These are phyloP conservation scores for Drosophila prostipennis DNA, from an alignment of 2,888 invertebrate species.

Conservation along the genomic window DNA sequence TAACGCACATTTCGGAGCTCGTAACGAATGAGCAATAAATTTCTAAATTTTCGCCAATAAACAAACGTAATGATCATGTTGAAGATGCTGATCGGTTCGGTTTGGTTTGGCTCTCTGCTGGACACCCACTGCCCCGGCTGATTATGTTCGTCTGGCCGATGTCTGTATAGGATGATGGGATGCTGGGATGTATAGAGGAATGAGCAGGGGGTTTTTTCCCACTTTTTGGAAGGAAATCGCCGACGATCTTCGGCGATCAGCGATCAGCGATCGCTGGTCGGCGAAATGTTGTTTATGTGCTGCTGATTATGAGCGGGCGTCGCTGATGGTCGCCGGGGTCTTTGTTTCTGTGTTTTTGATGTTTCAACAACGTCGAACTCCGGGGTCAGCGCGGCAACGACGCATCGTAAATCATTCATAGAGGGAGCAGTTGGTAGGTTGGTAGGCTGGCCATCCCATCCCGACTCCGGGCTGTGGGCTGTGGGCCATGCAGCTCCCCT, in stretches of 20 bases:
- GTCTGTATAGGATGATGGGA: slow-evolving; percentile 57
- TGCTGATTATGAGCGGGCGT: slow-evolving; percentile 78
- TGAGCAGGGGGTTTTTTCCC: background rate
- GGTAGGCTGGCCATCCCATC: slow-evolving; percentile 1
- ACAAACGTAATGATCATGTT: slow-evolving; percentile 73
- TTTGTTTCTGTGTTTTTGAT: slow-evolving; percentile 67
- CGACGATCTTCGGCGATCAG: slow-evolving; percentile 34
- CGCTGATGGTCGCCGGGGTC: slow-evolving; percentile 63
- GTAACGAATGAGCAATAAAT: slow-evolving; percentile 77
- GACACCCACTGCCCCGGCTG: slow-evolving; percentile 70
- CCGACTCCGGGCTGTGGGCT: slow-evolving; percentile 11
- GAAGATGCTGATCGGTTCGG: slow-evolving; percentile 54
- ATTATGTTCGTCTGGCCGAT: slow-evolving; percentile 67
- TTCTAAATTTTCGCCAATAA: slow-evolving; percentile 78
- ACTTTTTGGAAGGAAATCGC: slow-evolving; percentile 48
- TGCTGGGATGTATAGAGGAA: slow-evolving; percentile 11
- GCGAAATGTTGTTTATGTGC: slow-evolving; percentile 74
- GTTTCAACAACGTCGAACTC: slow-evolving; percentile 77
- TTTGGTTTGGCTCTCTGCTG: slow-evolving; percentile 42
- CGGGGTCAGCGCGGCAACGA: slow-evolving; percentile 73
- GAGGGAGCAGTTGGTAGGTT: slow-evolving; percentile 50
- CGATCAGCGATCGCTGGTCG: slow-evolving; percentile 61
- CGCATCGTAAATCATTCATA: slow-evolving; percentile 83
- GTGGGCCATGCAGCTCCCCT: slow-evolving; percentile 19
- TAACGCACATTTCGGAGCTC: slow-evolving; percentile 51